These are phyloP conservation scores for Drosophila littoralis DNA, from an alignment of 1,140 invertebrate genomes.

Conservation along the genomic window DNA sequence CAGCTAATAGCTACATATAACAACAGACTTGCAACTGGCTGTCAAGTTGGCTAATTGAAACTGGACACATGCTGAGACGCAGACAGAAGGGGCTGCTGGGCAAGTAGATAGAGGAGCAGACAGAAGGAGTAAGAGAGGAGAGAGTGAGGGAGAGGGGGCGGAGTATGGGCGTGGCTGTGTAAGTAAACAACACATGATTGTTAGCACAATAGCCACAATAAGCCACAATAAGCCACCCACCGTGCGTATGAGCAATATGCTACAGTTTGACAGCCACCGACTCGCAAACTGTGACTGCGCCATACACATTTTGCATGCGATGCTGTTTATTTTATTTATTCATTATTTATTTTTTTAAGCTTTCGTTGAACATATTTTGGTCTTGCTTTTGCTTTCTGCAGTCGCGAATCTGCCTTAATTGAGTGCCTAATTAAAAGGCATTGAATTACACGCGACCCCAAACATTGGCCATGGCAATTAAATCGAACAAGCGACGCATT, in stretches of 20 bases:
- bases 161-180: constrained; percentile 5
- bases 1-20: constrained; percentile 17
- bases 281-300: constrained; percentile 19
- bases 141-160: background rate
- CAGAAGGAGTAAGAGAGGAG: background rate
- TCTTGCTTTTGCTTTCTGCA: constrained; percentile 1
- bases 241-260: constrained; percentile 4
- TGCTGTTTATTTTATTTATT: background rate
- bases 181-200: constrained; percentile 28
- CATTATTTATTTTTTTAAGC: constrained; percentile 5
- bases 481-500: constrained; percentile 72
- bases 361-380: constrained; percentile 11
- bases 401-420: constrained; percentile 68
- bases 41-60: constrained; percentile 54
- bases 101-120: background rate
- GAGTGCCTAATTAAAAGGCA: constrained; percentile 76
- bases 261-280: constrained; percentile 15
- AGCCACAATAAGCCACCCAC: background rate
- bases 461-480: constrained; percentile 70
- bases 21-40: constrained; percentile 39
- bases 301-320: constrained; percentile 14
- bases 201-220: constrained; percentile 3
- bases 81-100: background rate
- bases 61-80: constrained; percentile 39
- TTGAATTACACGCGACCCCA: constrained; percentile 68